These are phyloP conservation scores for Heliothis subflexa DNA, from an alignment of 1,140 invertebrate species.

Conservation along the genomic window DNA sequence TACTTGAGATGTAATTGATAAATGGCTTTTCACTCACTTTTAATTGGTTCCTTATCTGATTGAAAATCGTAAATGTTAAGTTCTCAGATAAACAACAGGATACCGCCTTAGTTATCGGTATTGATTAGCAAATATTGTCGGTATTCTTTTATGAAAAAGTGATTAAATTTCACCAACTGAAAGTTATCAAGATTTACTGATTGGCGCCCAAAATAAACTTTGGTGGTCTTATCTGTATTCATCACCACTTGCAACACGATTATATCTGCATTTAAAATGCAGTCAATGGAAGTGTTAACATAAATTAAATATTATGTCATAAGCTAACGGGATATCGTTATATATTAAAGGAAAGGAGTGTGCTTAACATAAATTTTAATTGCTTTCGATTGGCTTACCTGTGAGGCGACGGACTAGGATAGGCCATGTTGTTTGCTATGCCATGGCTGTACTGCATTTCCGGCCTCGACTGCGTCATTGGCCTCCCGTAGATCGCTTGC, in stretches of 20 bases:
- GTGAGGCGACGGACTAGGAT: slow-evolving; percentile 79
- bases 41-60: slow-evolving; percentile 28
- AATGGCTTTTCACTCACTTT: slow-evolving; percentile 27
- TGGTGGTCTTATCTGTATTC: slow-evolving; percentile 7
- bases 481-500: slow-evolving; percentile 87
- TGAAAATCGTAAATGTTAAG: slow-evolving; percentile 23
- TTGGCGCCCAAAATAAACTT: neutral
- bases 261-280: slow-evolving; percentile 7
- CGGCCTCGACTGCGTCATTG: slow-evolving; percentile 86
- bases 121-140: neutral
- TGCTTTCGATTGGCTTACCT: slow-evolving; percentile 57
- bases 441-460: slow-evolving; percentile 77
- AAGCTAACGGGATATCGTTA: neutral
- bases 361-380: neutral
- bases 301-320: slow-evolving; percentile 20
- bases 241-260: slow-evolving; percentile 1
- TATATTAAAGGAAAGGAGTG: neutral
- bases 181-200: neutral
- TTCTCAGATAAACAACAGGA: neutral
- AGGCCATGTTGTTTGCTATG: slow-evolving; percentile 75
- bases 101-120: neutral
- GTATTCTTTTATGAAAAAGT: neutral
- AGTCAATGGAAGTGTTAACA: neutral
- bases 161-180: neutral
- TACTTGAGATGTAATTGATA: slow-evolving; percentile 16